Conservation (phyloP, 1,140 invertebrate species). For the Campoletis sonorensis region DNA sequence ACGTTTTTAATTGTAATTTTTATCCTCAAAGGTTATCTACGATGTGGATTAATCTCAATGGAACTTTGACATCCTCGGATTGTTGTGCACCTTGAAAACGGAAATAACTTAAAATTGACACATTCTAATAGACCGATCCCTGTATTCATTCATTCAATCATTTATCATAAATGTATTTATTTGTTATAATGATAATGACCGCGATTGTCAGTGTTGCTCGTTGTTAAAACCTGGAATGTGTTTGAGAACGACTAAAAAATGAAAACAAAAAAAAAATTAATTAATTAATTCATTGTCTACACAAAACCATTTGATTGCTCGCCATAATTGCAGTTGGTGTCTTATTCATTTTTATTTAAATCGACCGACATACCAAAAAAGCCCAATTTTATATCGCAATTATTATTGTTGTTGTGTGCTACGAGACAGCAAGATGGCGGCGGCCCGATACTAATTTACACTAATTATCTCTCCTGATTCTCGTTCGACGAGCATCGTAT, state of each 20-base stretch:
- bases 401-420: conserved; percentile 47
- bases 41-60: no score
- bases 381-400: conserved; percentile 27
- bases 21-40: no score
- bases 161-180: no score
- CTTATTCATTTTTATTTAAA: no score
- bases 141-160: no score
- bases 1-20: no score
- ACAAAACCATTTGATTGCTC: conserved; percentile 21
- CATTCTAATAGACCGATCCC: no score
- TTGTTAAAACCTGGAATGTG: conserved; percentile 29
- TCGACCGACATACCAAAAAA: background rate
- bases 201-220: conserved; percentile 39
- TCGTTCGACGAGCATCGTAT: conserved; percentile 42
- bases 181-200: background rate
- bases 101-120: no score
- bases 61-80: no score
- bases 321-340: background rate
- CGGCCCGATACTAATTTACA: conserved; percentile 61
- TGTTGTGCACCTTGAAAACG: no score
- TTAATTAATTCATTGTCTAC: background rate
- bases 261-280: no score
- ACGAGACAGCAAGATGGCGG: conserved; percentile 76
- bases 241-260: conserved; percentile 12
- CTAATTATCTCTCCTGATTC: conserved; percentile 38